Percentiles rank a stretch among this genome's conserved stretches.
These are phyloP conservation scores for Pterocles orientalis DNA, from an alignment of 2,113 vertebrate species.

Conservation along the genomic window DNA sequence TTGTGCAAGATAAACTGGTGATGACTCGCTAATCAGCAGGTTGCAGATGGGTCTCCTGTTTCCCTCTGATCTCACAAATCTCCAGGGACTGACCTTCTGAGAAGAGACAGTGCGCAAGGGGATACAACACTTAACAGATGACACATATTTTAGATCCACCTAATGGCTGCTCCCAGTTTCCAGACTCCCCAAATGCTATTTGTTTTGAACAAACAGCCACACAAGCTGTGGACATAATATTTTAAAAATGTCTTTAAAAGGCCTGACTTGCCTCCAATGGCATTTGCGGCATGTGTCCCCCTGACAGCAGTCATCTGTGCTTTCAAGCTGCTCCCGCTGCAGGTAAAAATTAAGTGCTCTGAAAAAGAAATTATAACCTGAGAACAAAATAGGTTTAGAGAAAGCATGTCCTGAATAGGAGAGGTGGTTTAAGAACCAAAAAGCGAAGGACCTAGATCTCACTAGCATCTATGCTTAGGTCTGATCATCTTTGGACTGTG, in stretches of 20 bases:
- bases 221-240: slow-evolving; percentile 24
- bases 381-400: not conserved
- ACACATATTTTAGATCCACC: slow-evolving; percentile 53
- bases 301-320: slow-evolving; percentile 38
- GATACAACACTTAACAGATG: slow-evolving; percentile 55
- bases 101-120: not conserved
- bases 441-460: not conserved
- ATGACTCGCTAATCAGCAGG: slow-evolving; percentile 41
- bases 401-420: not conserved
- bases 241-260: slow-evolving; percentile 62
- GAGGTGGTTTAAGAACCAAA: not conserved
- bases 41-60: slow-evolving; percentile 35
- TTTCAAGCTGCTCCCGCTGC: not conserved
- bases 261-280: slow-evolving; percentile 1
- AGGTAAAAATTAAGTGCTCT: not conserved
- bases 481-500: not conserved
- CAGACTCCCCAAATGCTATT: slow-evolving; percentile 50
- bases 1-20: not conserved
- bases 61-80: slow-evolving; percentile 27
- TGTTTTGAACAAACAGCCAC: slow-evolving; percentile 66
- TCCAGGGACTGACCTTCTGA: not conserved
- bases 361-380: not conserved
- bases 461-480: not conserved
- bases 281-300: slow-evolving; percentile 20
- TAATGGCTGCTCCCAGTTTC: slow-evolving; percentile 30